Conservation (phyloP, 2,113 vertebrate species). For the Erythrocercus mccallii region DNA sequence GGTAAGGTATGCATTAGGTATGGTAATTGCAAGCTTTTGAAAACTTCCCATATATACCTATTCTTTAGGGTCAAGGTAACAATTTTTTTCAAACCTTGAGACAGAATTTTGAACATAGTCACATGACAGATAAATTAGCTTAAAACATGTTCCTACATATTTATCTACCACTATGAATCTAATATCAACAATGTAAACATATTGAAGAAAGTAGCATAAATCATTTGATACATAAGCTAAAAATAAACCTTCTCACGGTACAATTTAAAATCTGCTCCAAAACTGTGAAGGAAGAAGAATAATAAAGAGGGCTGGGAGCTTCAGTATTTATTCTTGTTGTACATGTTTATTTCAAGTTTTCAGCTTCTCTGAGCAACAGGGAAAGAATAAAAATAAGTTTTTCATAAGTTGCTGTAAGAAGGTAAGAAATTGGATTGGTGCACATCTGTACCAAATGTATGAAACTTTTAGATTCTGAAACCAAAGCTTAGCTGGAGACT, state of each 20-base stretch:
- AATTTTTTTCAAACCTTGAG: neutral
- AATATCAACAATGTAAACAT: neutral
- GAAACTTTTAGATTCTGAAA: neutral
- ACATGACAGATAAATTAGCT: neutral
- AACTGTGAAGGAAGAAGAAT: neutral
- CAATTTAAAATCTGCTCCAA: neutral
- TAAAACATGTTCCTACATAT: neutral
- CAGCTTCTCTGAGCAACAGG: neutral
- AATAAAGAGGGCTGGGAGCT: neutral
- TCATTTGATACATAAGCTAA: neutral
- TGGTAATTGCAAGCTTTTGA: neutral
- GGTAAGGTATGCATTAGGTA: too few relatives aligned
- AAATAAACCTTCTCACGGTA: neutral
- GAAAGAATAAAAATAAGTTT: neutral
- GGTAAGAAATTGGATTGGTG: neutral
- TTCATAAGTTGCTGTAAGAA: neutral
- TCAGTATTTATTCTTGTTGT: neutral
- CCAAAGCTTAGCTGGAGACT: neutral
- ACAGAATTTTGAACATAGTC: neutral
- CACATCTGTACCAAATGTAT: neutral
- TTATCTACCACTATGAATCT: neutral
- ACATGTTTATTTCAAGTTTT: neutral
- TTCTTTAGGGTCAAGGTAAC: neutral
- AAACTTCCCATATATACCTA: neutral
- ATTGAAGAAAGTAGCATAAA: neutral